A percentile compares a stretch with the other conserved stretches of the same genome.
Conservation (phyloP, 2,113 vertebrate genomes). For the Hassar affinis region DNA sequence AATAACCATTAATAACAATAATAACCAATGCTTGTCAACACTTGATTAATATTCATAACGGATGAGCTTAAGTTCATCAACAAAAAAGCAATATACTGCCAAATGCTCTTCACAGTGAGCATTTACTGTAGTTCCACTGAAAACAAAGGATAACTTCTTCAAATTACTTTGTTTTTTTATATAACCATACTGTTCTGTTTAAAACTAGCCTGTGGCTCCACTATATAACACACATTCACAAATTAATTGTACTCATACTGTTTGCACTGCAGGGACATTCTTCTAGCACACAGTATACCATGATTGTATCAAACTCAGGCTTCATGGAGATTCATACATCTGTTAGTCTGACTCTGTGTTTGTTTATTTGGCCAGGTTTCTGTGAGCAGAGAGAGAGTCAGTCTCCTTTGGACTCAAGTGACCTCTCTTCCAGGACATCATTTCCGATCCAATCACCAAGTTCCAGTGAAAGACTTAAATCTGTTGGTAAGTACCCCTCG, state of each 20-base stretch:
- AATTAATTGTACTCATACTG: neutral
- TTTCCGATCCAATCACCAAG: conserved; percentile 61
- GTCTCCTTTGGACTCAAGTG: conserved; percentile 62
- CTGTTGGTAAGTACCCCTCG: conserved; percentile 65
- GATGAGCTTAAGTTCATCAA: neutral
- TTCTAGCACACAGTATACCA: neutral
- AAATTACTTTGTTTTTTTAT: neutral
- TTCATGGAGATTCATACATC: neutral
- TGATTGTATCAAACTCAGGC: neutral
- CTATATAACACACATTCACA: conserved; percentile 3
- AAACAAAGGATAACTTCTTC: neutral
- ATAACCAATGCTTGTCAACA: neutral
- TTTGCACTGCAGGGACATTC: neutral
- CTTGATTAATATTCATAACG: neutral
- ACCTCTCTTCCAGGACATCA: conserved; percentile 63
- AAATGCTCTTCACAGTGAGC: neutral
- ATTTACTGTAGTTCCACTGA: neutral
- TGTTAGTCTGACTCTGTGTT: neutral
- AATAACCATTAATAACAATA: neutral
- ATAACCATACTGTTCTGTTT: conserved; percentile 2
- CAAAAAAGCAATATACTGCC: neutral
- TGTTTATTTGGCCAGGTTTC: conserved; percentile 59
- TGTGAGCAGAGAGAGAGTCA: conserved; percentile 65
- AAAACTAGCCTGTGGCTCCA: neutral
- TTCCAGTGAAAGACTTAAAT: conserved; percentile 72